These are phyloP conservation scores for Calameuta idolon DNA, from an alignment of 2,888 invertebrate species.

Conservation along the genomic window DNA sequence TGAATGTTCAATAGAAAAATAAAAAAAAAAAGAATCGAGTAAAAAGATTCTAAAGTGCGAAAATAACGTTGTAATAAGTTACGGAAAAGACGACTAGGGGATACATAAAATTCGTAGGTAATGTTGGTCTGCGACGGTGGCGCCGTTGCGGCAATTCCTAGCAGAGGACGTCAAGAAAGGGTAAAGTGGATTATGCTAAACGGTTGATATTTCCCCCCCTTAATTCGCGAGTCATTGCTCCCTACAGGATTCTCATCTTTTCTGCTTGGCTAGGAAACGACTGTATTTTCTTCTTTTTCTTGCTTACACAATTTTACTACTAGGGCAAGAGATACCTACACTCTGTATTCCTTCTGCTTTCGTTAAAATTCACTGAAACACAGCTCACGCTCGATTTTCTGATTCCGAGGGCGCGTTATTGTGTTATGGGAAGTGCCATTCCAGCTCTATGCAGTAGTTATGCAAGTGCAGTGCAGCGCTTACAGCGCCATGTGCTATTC, in stretches of 20 bases:
- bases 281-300: not conserved
- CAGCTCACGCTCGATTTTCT: not conserved
- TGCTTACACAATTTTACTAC: not conserved
- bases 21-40: not conserved
- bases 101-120: not conserved
- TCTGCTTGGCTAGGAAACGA: not conserved
- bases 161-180: not conserved
- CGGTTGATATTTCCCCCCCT: not conserved
- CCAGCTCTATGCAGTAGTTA: not conserved
- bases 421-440: not conserved
- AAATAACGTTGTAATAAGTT: not conserved
- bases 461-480: not conserved
- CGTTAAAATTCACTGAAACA: not conserved
- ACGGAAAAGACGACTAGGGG: not conserved
- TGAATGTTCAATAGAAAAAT: not conserved
- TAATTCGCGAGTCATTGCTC: not conserved
- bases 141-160: not conserved
- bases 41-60: not conserved
- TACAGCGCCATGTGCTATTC: not conserved
- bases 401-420: not conserved
- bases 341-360: not conserved
- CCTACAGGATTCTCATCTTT: not conserved
- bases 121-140: not conserved
- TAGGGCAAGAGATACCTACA: not conserved
- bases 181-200: not conserved